Evolutionary conservation across 2,113 vertebrate genomes (phyloP), one percentile per base, ranked within the genome.

Genomic region (Sinocyclocheilus rhinocerous): DNA sequence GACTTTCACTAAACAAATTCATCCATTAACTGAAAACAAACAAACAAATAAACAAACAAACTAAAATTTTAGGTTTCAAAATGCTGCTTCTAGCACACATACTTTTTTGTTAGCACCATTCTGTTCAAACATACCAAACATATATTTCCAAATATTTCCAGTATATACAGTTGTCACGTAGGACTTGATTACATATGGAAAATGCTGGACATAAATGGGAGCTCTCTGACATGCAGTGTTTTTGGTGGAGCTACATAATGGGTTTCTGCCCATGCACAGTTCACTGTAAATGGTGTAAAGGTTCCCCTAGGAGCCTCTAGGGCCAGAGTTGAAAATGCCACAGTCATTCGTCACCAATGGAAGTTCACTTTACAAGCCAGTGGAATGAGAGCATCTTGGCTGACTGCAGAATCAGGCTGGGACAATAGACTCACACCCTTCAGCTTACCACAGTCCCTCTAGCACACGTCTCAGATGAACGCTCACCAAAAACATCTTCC

Each of bases 281-380:
- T 89, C 85, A 81, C 76, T 84, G 80, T 86, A 86, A 24, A 72
- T 79, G 85, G 80, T 83, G 85, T 86, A 86, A 86, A 89, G 76
- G 81, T 86, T 86, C 88, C 88, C 85, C 57, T 16, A 86, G 88
- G 88, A 86, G 76, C 69, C 67, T 84, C 76, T 42, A 29, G 67
- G 85, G 81, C 88, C 85, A 86, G 81, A 89, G 85, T 81, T 84
- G 88, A 89, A 86, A 89, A 90, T 87, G 67, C 86, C 86, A 82
- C 36, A 82, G 84, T 84, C 42, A 85, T 89, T 77, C 75, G 78
- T 86, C 84, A 88, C 80, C 87, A 82, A 48, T 24, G 20, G 65
- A 83, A 65, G 80, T 86, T 86, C 76, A 79, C 69, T 86, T 89
- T 86, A 86, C 88, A 86, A 86, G 80, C 85, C 73, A 70, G 77